Base-by-base conservation (phyloP, 2,797 vertebrate species). In the Muscicapa striata region DNA sequence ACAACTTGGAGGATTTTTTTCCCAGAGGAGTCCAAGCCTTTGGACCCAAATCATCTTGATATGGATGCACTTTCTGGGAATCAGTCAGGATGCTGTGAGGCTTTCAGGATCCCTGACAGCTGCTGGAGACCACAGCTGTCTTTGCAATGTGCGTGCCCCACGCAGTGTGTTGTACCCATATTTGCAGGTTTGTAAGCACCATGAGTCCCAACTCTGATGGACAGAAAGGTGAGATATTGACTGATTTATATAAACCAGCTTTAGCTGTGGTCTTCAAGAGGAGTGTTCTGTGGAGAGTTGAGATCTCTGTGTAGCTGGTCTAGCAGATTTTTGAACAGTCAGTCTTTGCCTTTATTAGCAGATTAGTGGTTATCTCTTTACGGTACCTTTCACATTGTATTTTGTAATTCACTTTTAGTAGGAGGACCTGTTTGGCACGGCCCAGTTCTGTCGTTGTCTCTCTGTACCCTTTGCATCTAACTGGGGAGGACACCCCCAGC, bases 341-440 rank as follows among this genome's bases (percentile, higher is more conserved):
- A 63, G 1, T 46, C 54, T 84, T 91, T 48, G 54, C 15, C 69
- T 90, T 87, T 90, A 73, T 81, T 92, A 91, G 52, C 21, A 90
- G 41, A 52, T 58, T 40, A 48, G 38, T 67, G 76, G 73, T 83
- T 66, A 49, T 20, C 66, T 59, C 52, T 21, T 66, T 59, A 27
- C 0, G 0, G 26, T 72, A 48, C 32, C 58, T 75, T 91, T 66
- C 7, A 29, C 0, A 1, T 29, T 2, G 0, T 76, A 45, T 63
- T 78, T 74, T 88, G 48, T 73, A 59, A 48, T 66, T 75, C 41
- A 48, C 40, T 81, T 85, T 59, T 54, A 40, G 24, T 66, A 46
- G 40, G 61, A 78, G 32, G 23, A 73, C 16, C 13, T 84, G 52
- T 54, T 72, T 34, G 45, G 63, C 43, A 23, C 2, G 2, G 32